Conservation (phyloP, 2,797 vertebrate genomes). For the Euphonia xanthogaster region DNA sequence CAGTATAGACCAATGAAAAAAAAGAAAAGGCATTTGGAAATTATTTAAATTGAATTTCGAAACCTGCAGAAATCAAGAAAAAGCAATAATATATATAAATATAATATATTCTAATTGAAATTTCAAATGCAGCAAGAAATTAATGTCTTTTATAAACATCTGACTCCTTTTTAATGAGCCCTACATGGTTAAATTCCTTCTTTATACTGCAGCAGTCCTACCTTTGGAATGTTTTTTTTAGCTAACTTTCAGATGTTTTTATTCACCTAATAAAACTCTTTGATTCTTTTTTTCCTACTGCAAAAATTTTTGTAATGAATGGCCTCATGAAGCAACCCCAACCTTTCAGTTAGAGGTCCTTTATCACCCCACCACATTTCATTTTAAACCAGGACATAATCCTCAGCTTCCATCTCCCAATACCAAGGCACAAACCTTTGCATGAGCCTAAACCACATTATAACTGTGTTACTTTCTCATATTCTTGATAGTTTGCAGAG, state of each 20-base stretch:
- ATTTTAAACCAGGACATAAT: not conserved
- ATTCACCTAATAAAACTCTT: constrained; percentile 72
- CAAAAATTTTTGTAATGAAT: constrained; percentile 42
- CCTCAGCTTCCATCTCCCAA: not conserved
- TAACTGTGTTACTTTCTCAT: not conserved
- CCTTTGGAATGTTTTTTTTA: constrained; percentile 62
- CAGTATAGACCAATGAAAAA: not conserved
- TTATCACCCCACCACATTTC: constrained; percentile 23
- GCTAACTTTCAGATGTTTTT: constrained; percentile 50
- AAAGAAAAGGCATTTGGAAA: not conserved
- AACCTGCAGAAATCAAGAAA: not conserved
- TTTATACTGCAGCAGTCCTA: constrained; percentile 28
- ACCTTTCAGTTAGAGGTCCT: not conserved
- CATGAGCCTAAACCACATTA: not conserved
- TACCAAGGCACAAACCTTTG: not conserved
- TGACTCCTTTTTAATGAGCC: constrained; percentile 52
- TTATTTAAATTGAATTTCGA: not conserved
- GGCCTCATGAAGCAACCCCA: constrained; percentile 10
- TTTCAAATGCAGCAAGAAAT: constrained; percentile 46
- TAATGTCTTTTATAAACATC: constrained; percentile 48
- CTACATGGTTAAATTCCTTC: constrained; percentile 56
- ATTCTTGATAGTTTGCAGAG: not conserved
- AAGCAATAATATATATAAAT: not conserved
- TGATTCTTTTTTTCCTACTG: constrained; percentile 41
- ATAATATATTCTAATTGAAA: not conserved